phyloP scores from a whole-genome alignment of 2,888 invertebrate species.

The Andrena trimmerana region DNA sequence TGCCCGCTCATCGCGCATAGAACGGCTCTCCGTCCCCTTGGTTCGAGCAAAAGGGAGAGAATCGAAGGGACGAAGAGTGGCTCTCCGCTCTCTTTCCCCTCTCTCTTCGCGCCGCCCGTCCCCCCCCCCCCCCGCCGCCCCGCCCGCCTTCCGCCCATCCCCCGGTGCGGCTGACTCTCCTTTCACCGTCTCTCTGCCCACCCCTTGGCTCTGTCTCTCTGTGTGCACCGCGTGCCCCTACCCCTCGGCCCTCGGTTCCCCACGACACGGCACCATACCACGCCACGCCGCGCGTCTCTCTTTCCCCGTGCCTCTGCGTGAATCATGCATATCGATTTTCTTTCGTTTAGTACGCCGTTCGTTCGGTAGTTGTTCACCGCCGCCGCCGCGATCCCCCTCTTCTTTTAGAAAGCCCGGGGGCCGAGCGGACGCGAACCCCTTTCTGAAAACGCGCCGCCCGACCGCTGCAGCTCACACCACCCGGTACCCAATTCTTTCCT shows the following conservation, averaged over 20 bases:
- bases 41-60: conserved; percentile 70
- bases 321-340: conserved; percentile 85
- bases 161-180: conserved; percentile 27
- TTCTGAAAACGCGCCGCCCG: conserved; percentile 66
- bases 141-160: conserved; percentile 35
- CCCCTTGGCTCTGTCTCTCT: conserved; percentile 49
- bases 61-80: conserved; percentile 73
- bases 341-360: conserved; percentile 72
- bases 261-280: conserved; percentile 51
- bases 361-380: conserved; percentile 55
- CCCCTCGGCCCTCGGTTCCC: conserved; percentile 56
- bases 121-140: conserved; percentile 31
- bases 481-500: conserved; percentile 76
- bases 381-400: conserved; percentile 58
- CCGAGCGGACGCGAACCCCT: conserved; percentile 67
- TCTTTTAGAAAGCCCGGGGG: conserved; percentile 59
- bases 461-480: conserved; percentile 24
- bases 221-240: conserved; percentile 8
- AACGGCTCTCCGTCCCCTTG: conserved; percentile 67
- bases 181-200: conserved; percentile 64
- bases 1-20: conserved; percentile 68
- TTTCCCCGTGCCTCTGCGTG: conserved; percentile 77
- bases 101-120: conserved; percentile 20
- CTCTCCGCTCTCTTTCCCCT: conserved; percentile 49
- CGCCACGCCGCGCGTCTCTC: conserved; percentile 55